A percentile compares a stretch with the other conserved stretches of the same genome.
These are phyloP conservation scores for Hirundo rustica DNA, from an alignment of 2,797 vertebrate genomes.

Conservation along the genomic window DNA sequence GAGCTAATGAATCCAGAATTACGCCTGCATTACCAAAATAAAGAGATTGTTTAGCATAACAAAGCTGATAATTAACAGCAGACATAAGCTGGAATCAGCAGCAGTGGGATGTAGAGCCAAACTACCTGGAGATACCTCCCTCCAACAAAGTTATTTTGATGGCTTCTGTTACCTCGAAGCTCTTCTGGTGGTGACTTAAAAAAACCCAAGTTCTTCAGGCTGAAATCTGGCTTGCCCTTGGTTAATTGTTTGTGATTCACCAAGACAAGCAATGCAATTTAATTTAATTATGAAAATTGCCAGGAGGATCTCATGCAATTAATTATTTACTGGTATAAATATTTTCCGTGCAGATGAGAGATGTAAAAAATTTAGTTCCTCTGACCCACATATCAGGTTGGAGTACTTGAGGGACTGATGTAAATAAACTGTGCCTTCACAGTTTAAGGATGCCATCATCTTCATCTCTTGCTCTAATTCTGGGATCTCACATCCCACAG, in stretches of 20 bases:
- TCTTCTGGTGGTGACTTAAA: neutral
- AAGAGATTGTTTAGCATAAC: conserved; percentile 20
- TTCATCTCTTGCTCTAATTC: neutral
- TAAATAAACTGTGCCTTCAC: neutral
- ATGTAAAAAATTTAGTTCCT: neutral
- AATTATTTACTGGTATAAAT: conserved; percentile 52
- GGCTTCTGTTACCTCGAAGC: neutral
- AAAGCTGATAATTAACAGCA: neutral
- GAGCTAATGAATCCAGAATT: conserved; percentile 21
- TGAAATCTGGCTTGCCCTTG: neutral
- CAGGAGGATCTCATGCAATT: neutral
- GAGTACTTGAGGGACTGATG: neutral
- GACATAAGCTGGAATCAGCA: neutral
- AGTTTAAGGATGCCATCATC: neutral
- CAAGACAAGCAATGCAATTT: neutral
- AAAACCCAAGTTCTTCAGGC: neutral
- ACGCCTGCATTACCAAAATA: neutral
- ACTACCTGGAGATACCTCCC: neutral
- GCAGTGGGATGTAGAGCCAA: neutral
- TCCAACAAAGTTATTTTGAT: neutral
- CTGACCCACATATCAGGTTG: neutral
- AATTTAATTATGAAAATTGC: conserved; percentile 39
- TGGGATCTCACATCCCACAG: neutral
- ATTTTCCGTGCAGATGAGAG: conserved; percentile 9
- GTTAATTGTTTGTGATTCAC: conserved; percentile 25